These are phyloP conservation scores for Operophtera brumata DNA, from an alignment of 2,888 invertebrate species.

Conservation along the genomic window DNA sequence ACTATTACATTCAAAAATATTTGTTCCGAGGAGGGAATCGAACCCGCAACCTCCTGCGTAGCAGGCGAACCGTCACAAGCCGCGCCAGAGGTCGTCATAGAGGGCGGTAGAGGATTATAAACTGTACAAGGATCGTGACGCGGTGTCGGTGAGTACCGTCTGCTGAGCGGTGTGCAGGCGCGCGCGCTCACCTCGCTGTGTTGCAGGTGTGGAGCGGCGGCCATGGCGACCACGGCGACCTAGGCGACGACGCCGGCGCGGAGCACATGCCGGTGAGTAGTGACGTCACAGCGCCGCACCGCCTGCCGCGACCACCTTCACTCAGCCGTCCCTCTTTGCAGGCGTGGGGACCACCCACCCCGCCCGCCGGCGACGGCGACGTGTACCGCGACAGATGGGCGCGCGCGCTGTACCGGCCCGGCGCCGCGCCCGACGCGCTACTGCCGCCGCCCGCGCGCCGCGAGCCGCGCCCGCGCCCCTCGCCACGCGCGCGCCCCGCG, in stretches of 20 bases:
- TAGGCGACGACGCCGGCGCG: conserved; percentile 82
- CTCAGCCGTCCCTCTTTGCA: not conserved
- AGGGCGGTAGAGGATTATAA: too few species aligned
- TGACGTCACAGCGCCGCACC: not conserved
- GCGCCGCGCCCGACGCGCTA: conserved; percentile 84
- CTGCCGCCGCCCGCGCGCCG: conserved; percentile 81
- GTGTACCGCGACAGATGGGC: conserved; percentile 93
- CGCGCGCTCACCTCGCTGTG: not conserved
- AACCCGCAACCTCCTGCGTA: too few species aligned
- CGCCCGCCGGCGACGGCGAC: conserved; percentile 95
- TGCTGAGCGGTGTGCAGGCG: too few species aligned
- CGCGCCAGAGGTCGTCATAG: too few species aligned
- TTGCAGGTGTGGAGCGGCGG: conserved; percentile 90
- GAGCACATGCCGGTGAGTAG: conserved; percentile 88
- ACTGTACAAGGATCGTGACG: too few species aligned
- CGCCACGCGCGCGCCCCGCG: conserved; percentile 84
- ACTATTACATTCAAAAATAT: too few species aligned
- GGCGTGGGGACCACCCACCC: conserved; percentile 88
- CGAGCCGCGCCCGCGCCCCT: conserved; percentile 88
- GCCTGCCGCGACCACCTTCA: not conserved
- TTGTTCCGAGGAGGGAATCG: too few species aligned
- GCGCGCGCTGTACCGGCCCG: conserved; percentile 91
- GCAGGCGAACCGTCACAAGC: too few species aligned
- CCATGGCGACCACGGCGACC: too few species aligned
- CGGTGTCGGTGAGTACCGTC: too few species aligned